A percentile compares a stretch with the other conserved stretches of the same genome.
Evolutionary conservation across 2,888 invertebrate genomes (phyloP).

Genomic region (Melieria crassipennis): DNA sequence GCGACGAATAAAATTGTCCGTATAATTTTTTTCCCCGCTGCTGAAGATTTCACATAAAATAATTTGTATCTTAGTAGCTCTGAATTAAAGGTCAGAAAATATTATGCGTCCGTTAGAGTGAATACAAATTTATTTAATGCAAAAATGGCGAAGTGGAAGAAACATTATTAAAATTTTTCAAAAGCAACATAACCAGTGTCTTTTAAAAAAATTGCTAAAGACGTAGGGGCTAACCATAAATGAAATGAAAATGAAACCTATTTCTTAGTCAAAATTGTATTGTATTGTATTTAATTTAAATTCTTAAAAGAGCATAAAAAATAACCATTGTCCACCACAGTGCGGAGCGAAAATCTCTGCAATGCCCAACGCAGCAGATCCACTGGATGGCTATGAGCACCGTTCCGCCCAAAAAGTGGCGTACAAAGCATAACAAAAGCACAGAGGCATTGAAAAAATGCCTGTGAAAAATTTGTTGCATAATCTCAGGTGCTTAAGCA

Average conservation of each 20-base stretch:
- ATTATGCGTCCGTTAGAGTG: no score
- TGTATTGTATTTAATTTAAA: background rate
- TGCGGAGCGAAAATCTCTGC: background rate
- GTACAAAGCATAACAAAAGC: constrained; percentile 1
- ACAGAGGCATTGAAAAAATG: constrained; percentile 3
- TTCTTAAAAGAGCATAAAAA: background rate
- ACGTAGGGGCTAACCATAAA: background rate
- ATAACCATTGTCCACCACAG: background rate
- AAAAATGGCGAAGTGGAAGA: no score
- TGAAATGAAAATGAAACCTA: no score
- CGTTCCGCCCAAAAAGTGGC: background rate
- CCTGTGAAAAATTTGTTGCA: constrained; percentile 30
- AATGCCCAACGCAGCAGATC: background rate
- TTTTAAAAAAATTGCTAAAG: background rate
- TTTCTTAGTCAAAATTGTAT: background rate
- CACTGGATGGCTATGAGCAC: background rate
- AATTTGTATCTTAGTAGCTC: no score
- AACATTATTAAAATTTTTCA: no score
- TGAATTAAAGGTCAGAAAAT: no score
- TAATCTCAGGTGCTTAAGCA: constrained; percentile 46
- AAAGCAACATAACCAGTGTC: no score
- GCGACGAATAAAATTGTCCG: no score
- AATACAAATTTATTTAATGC: no score
- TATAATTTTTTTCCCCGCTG: no score
- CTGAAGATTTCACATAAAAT: no score